phyloP scores from a whole-genome alignment of 2,113 vertebrate species.

The Mastomys coucha region DNA sequence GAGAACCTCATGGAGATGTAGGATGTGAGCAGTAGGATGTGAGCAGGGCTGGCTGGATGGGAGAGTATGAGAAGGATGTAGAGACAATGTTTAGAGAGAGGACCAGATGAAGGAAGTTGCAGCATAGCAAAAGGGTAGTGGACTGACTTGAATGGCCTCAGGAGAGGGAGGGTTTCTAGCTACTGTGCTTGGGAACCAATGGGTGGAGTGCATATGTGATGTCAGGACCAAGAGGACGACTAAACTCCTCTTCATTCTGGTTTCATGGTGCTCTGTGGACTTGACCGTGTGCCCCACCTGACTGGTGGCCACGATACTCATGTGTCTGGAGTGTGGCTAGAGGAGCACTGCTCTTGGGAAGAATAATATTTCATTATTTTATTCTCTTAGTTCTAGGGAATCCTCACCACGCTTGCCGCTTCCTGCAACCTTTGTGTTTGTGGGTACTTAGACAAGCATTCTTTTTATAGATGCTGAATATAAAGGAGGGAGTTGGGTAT shows the following conservation, averaged over 20 bases:
- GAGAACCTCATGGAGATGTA: background rate
- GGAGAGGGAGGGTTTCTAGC: background rate
- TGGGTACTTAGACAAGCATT: background rate
- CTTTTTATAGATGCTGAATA: background rate
- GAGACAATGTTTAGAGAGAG: background rate
- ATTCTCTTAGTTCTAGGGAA: background rate
- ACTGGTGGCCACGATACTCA: background rate
- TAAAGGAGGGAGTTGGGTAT: fast-evolving
- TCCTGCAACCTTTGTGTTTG: background rate
- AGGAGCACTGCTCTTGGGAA: background rate
- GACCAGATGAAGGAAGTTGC: background rate
- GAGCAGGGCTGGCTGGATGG: background rate
- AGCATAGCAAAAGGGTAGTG: background rate
- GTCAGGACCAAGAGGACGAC: background rate
- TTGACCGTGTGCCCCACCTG: background rate
- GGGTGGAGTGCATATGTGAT: fast-evolving
- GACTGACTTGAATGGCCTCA: background rate
- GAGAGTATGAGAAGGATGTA: background rate
- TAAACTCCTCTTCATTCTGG: background rate
- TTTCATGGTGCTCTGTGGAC: background rate
- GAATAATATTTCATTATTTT: background rate
- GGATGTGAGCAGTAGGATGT: too few relatives aligned
- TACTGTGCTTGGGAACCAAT: background rate
- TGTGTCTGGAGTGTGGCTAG: background rate
- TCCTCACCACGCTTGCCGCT: background rate